phyloP scores from a whole-genome alignment of 2,113 vertebrate species.

The Oreochromis spilurus region DNA sequence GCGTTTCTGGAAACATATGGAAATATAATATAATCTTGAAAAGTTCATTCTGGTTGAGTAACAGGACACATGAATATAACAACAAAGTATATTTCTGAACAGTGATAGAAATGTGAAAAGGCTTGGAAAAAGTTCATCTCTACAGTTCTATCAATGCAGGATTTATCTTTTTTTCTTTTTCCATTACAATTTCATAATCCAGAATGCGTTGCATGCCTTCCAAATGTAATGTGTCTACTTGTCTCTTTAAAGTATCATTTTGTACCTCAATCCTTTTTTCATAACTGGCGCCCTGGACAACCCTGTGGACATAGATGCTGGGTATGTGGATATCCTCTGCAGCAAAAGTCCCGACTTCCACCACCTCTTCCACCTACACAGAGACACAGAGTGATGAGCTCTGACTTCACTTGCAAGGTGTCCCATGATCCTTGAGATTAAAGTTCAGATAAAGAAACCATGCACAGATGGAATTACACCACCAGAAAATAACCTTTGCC shows the following conservation, averaged over 20 bases:
- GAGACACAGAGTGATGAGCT: conserved; percentile 9
- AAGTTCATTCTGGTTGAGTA: background rate
- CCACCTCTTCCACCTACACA: conserved; percentile 94
- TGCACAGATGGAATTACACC: background rate
- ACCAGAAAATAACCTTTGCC: conserved; percentile 26
- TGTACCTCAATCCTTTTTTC: conserved; percentile 97
- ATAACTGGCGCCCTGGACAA: conserved; percentile 83
- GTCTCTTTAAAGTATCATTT: background rate
- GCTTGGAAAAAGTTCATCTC: background rate
- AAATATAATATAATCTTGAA: background rate
- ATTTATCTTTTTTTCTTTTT: background rate
- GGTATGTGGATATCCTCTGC: conserved; percentile 95
- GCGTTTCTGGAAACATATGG: conserved; percentile 76
- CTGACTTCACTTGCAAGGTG: background rate
- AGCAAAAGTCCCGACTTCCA: conserved; percentile 88
- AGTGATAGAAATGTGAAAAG: background rate
- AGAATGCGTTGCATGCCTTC: background rate
- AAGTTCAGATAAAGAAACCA: conserved; percentile 13
- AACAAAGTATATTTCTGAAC: background rate
- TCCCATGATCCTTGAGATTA: background rate
- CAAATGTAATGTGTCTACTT: background rate
- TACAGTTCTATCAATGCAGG: background rate
- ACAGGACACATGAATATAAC: background rate
- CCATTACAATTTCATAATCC: background rate
- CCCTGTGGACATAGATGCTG: conserved; percentile 91